Percentiles rank a stretch among this genome's conserved stretches.
Conservation (phyloP, 2,888 invertebrate genomes). For the Lithophane ornitopus region DNA sequence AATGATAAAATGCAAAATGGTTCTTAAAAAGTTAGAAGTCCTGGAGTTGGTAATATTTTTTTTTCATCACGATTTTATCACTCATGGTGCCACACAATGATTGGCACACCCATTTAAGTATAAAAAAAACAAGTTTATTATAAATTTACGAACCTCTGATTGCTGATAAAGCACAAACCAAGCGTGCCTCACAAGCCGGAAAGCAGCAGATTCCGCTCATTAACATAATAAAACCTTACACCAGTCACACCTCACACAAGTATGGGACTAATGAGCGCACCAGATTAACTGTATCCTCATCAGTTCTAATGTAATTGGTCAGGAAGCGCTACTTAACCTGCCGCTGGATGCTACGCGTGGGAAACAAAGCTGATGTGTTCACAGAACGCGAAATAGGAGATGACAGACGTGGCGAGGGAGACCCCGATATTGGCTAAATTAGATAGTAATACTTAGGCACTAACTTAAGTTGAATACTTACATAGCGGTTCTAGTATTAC, state of each 20-base stretch:
- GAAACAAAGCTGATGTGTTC: background rate
- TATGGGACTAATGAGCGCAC: constrained; percentile 26
- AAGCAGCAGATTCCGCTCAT: constrained; percentile 18
- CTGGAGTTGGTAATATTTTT: background rate
- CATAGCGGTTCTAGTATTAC: no score
- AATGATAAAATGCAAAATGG: background rate
- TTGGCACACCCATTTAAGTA: background rate
- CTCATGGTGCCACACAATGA: background rate
- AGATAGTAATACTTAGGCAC: no score
- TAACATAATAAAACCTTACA: constrained; percentile 17
- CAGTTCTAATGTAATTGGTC: constrained; percentile 32
- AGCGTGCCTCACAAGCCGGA: background rate
- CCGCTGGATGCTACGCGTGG: constrained; percentile 21
- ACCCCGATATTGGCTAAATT: background rate
- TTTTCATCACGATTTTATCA: background rate
- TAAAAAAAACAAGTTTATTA: background rate
- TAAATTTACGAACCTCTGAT: background rate
- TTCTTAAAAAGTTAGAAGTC: background rate
- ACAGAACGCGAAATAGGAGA: constrained; percentile 3
- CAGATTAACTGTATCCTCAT: constrained; percentile 51
- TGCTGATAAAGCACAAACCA: background rate
- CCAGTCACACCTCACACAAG: no score
- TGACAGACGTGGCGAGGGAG: background rate
- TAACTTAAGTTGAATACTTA: background rate
- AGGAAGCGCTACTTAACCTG: constrained; percentile 49